Conservation (phyloP, 2,888 invertebrate genomes). For the Cheilosia variabilis region DNA sequence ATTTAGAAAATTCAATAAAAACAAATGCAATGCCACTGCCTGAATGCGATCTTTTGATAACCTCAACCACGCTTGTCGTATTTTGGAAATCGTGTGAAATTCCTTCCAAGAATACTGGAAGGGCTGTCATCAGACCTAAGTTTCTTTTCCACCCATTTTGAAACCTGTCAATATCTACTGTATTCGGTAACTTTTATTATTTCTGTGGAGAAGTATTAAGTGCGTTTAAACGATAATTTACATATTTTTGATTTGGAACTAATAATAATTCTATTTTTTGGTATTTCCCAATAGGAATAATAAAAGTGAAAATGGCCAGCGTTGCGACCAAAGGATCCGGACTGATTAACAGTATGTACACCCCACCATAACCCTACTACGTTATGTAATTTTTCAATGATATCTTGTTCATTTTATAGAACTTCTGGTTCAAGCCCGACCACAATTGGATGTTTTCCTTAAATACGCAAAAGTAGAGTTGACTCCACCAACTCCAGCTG, state of each 20-base stretch:
- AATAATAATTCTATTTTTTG: not conserved
- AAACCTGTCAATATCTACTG: constrained; percentile 30
- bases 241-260: not conserved
- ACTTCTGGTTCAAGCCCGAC: constrained; percentile 86
- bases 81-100: not conserved
- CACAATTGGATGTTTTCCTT: constrained; percentile 89
- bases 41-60: too few species aligned
- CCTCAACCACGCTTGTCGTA: too few species aligned
- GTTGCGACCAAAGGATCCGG: constrained; percentile 80
- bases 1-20: too few species aligned
- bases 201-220: constrained; percentile 12
- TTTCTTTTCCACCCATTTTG: not conserved
- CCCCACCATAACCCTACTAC: constrained; percentile 73
- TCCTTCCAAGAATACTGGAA: not conserved
- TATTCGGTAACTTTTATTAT: constrained; percentile 19
- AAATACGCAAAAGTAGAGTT: constrained; percentile 98
- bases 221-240: constrained; percentile 8
- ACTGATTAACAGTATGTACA: constrained; percentile 76
- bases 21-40: too few species aligned
- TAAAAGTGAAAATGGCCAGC: constrained; percentile 79
- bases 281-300: constrained; percentile 3
- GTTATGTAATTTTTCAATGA: constrained; percentile 80
- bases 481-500: constrained; percentile 93
- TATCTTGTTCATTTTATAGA: constrained; percentile 84
- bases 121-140: not conserved